A percentile compares a stretch with the other conserved stretches of the same genome.
phyloP scores from a whole-genome alignment of 1,140 invertebrate genomes.

The Chionoecetes opilio region DNA sequence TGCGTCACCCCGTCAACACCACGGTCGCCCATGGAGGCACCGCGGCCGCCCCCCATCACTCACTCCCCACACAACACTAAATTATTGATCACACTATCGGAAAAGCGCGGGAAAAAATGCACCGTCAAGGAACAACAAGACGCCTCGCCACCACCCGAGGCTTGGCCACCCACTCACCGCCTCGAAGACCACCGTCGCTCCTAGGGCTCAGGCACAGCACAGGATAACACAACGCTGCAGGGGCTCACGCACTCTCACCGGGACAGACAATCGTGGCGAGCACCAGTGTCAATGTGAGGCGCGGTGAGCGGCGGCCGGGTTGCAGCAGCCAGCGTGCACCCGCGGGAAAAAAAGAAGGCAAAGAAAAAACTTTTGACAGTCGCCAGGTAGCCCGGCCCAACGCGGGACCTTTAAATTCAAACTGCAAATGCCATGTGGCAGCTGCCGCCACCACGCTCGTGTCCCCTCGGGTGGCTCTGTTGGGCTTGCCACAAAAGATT shows the following conservation, averaged over 20 bases:
- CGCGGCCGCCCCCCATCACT: neutral
- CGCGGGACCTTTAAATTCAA: conserved; percentile 28
- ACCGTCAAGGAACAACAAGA: neutral
- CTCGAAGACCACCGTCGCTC: neutral
- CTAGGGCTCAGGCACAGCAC: too few species aligned
- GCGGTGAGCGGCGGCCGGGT: neutral
- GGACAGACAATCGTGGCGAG: neutral
- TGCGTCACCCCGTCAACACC: neutral
- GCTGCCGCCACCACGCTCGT: conserved; percentile 2
- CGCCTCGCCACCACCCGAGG: neutral
- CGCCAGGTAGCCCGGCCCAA: neutral
- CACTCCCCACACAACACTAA: neutral
- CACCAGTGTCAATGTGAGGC: conserved; percentile 2
- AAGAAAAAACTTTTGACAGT: conserved; percentile 30
- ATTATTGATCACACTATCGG: conserved; percentile 15
- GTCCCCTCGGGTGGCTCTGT: neutral
- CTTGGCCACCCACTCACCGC: neutral
- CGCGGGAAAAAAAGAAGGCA: neutral
- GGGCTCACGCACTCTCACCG: neutral
- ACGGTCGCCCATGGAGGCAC: neutral
- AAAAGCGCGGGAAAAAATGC: neutral
- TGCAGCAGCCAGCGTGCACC: conserved; percentile 12
- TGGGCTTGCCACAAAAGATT: neutral
- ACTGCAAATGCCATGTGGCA: conserved; percentile 25
- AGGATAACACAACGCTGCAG: neutral